A percentile compares a stretch with the other conserved stretches of the same genome.
phyloP scores from a whole-genome alignment of 2,113 vertebrate genomes.

The Tetraodon nigroviridis region DNA sequence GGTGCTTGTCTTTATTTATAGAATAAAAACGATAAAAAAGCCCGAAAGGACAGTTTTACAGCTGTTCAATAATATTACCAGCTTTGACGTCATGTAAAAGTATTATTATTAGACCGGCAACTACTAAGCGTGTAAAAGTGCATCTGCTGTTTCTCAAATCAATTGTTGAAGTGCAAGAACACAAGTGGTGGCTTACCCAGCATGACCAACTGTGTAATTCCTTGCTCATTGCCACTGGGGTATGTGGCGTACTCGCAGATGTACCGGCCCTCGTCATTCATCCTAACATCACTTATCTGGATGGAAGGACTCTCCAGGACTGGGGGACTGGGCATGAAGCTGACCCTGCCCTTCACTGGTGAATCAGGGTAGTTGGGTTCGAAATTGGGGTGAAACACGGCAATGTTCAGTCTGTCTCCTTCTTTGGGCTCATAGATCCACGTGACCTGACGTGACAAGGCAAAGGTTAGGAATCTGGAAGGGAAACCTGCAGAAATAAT shows the following conservation, averaged over 20 bases:
- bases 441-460: constrained; percentile 68
- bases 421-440: constrained; percentile 74
- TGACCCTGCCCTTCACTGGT: constrained; percentile 55
- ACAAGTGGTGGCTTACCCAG: constrained; percentile 69
- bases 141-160: too few species aligned
- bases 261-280: constrained; percentile 80
- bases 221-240: constrained; percentile 79
- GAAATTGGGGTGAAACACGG: constrained; percentile 74
- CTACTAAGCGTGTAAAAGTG: too few species aligned
- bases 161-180: too few species aligned
- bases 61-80: too few species aligned
- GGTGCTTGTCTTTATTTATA: too few species aligned
- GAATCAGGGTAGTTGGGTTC: constrained; percentile 73
- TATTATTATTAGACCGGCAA: too few species aligned
- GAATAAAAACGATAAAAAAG: too few species aligned
- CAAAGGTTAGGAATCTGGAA: not conserved
- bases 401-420: constrained; percentile 67
- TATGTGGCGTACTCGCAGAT: constrained; percentile 85
- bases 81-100: too few species aligned
- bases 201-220: constrained; percentile 73
- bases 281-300: constrained; percentile 64
- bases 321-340: constrained; percentile 46
- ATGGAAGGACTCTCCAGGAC: constrained; percentile 74
- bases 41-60: too few species aligned
- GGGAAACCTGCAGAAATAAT: constrained; percentile 8